These are phyloP conservation scores for Stegana nigrithorax DNA, from an alignment of 2,888 invertebrate genomes.

Conservation along the genomic window DNA sequence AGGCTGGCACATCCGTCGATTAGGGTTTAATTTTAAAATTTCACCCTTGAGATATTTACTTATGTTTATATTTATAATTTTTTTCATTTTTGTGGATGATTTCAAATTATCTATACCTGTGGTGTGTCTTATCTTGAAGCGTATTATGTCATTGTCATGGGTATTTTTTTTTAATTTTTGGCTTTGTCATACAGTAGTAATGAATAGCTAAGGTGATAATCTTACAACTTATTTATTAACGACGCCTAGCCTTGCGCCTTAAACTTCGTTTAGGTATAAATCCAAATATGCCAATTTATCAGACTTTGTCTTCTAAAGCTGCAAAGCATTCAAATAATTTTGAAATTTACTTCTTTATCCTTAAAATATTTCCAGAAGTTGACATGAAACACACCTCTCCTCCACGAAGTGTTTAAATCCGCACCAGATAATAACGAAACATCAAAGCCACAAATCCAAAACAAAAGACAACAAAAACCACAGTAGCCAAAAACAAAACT, in stretches of 20 bases:
- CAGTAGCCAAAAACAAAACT: not conserved
- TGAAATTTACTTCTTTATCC: not conserved
- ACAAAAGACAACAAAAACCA: constrained; percentile 11
- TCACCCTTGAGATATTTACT: constrained; percentile 6
- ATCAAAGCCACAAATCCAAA: constrained; percentile 33
- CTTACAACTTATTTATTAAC: not conserved
- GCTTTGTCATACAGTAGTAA: not conserved
- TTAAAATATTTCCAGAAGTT: not conserved
- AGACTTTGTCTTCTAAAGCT: not conserved
- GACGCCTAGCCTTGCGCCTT: too few species aligned
- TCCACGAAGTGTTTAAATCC: too few species aligned
- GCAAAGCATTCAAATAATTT: not conserved
- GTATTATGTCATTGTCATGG: not conserved
- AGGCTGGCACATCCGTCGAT: constrained; percentile 2
- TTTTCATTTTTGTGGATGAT: not conserved
- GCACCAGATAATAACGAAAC: too few species aligned
- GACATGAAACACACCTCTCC: constrained; percentile 6
- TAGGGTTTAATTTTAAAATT: constrained; percentile 7
- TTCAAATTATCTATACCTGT: too few species aligned
- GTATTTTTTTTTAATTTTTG: not conserved
- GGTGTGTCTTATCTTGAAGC: not conserved
- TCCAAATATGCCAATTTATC: not conserved
- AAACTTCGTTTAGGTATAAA: too few species aligned
- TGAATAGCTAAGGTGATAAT: not conserved
- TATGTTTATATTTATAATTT: not conserved